These are phyloP conservation scores for Sesia apiformis DNA, from an alignment of 2,888 invertebrate species.

Conservation along the genomic window DNA sequence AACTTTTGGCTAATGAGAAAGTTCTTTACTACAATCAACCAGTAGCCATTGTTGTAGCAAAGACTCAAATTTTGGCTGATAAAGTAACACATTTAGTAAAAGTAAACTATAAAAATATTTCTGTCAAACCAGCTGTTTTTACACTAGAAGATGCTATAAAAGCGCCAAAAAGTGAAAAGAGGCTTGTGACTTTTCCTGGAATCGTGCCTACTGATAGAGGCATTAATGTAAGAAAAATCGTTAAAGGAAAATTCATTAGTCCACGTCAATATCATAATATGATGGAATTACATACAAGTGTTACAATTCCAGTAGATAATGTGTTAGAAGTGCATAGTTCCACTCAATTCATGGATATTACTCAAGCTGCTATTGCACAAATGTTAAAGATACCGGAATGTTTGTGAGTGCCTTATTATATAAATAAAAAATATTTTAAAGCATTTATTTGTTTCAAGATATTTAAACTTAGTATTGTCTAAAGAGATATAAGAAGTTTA, in stretches of 20 bases:
- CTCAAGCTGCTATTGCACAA: slow-evolving; percentile 62
- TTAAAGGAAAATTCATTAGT: slow-evolving; percentile 26
- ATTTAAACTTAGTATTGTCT: neutral
- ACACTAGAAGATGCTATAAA: slow-evolving; percentile 3
- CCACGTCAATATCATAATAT: slow-evolving; percentile 78
- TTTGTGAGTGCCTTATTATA: slow-evolving; percentile 40
- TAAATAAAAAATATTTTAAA: neutral
- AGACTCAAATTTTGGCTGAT: slow-evolving; percentile 61
- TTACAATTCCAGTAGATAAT: slow-evolving; percentile 77
- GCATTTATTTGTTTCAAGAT: neutral
- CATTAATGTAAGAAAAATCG: slow-evolving; percentile 25
- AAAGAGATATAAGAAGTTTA: too few relatives aligned
- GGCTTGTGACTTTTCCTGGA: slow-evolving; percentile 15
- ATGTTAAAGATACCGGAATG: slow-evolving; percentile 67
- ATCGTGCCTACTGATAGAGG: slow-evolving; percentile 22
- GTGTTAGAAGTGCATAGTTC: slow-evolving; percentile 75
- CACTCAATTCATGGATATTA: slow-evolving; percentile 70
- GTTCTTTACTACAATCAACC: slow-evolving; percentile 78
- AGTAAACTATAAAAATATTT: slow-evolving; percentile 44
- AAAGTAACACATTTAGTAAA: slow-evolving; percentile 60
- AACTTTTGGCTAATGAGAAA: slow-evolving; percentile 61
- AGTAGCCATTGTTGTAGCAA: slow-evolving; percentile 78
- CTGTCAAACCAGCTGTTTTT: slow-evolving; percentile 8
- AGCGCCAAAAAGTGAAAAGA: slow-evolving; percentile 23
- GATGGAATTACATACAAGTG: slow-evolving; percentile 77